phyloP scores from a whole-genome alignment of 2,113 vertebrate genomes.

The Pedetes capensis region DNA sequence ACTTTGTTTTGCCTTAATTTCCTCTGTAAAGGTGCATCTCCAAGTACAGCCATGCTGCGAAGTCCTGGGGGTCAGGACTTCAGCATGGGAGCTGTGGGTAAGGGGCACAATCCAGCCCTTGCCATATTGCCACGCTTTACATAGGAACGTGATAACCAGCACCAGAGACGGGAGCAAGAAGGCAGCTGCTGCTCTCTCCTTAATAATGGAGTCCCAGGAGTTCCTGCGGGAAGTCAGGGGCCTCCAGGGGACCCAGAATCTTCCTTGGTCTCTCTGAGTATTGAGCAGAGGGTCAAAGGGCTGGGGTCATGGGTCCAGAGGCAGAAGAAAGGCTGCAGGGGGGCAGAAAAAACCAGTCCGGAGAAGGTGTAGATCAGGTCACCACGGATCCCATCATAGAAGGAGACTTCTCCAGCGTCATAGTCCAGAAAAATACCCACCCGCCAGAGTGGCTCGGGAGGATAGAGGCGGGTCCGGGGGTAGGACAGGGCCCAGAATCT shows the following conservation, averaged over 20 bases:
- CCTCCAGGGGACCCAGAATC: background rate
- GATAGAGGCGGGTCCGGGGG: conserved; percentile 62
- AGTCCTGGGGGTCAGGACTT: background rate
- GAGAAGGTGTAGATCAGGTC: conserved; percentile 87
- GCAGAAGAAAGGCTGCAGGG: conserved; percentile 85
- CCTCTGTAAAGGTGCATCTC: background rate
- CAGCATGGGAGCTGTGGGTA: background rate
- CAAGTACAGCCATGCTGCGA: background rate
- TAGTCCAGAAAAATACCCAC: conserved; percentile 87
- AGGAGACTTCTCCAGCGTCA: conserved; percentile 85
- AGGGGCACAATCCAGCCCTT: background rate
- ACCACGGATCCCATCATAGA: conserved; percentile 84
- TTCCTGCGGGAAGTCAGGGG: background rate
- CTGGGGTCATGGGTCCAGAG: conserved; percentile 60
- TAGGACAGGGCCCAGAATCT: background rate
- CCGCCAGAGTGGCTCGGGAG: conserved; percentile 59
- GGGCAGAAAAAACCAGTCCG: conserved; percentile 76
- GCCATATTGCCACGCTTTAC: background rate
- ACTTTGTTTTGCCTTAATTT: background rate
- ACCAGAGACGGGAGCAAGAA: background rate
- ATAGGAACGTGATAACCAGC: background rate
- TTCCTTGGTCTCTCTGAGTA: background rate
- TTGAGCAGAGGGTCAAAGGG: conserved; percentile 21
- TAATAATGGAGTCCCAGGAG: background rate
- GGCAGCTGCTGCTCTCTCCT: background rate